A percentile compares a stretch with the other conserved stretches of the same genome.
Conservation (phyloP, 2,113 vertebrate species). For the Globicephala melas region DNA sequence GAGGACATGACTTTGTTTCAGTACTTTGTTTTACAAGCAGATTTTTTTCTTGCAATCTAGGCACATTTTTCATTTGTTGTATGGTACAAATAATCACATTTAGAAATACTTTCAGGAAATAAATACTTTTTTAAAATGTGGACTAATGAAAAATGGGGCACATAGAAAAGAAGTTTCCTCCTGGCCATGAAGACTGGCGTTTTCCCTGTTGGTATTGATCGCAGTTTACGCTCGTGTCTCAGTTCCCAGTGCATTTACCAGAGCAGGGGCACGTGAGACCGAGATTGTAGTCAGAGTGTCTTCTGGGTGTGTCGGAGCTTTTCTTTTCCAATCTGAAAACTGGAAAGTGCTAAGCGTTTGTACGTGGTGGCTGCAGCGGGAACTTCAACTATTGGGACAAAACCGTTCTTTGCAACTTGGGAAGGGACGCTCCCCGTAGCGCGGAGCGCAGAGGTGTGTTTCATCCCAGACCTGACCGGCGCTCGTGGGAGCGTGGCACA, state of each 20-base stretch:
- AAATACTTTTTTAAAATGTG: background rate
- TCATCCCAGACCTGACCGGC: accelerated
- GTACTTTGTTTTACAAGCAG: background rate
- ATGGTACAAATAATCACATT: background rate
- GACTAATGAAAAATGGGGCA: background rate
- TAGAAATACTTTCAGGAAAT: background rate
- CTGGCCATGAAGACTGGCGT: accelerated
- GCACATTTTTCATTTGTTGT: background rate
- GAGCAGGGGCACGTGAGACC: accelerated
- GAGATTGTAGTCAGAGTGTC: background rate
- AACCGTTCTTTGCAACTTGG: background rate
- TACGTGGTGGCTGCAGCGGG: too few species aligned
- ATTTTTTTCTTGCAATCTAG: background rate
- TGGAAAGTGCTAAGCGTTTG: background rate
- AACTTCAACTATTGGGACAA: background rate
- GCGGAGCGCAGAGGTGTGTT: background rate
- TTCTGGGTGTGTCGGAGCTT: background rate
- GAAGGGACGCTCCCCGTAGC: background rate
- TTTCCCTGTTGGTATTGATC: accelerated
- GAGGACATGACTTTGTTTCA: background rate
- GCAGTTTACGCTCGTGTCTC: accelerated
- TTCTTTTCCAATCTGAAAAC: background rate
- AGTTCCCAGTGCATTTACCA: accelerated
- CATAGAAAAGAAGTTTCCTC: background rate
- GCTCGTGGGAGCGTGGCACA: background rate